phyloP scores from a whole-genome alignment of 2,113 vertebrate genomes.

The Odocoileus virginianus region DNA sequence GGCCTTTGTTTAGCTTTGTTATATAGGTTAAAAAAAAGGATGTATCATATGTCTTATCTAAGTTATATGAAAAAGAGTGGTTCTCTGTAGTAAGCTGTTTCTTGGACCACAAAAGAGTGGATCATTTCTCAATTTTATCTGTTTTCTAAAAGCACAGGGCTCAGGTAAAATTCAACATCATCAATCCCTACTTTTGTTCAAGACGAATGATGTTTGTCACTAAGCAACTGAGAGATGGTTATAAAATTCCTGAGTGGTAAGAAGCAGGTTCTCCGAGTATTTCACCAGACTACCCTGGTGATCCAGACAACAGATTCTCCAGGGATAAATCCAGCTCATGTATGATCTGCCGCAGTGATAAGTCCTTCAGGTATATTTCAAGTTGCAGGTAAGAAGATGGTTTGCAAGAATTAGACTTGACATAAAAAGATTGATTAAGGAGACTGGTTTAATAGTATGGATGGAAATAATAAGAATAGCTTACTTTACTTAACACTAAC shows the following conservation, averaged over 20 bases:
- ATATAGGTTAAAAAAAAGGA: neutral
- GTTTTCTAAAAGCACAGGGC: neutral
- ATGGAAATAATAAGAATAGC: neutral
- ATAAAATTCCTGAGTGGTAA: neutral
- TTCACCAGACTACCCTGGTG: neutral
- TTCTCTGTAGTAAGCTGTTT: neutral
- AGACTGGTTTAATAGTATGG: slow-evolving; percentile 13
- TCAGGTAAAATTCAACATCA: neutral
- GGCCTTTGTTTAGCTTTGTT: neutral
- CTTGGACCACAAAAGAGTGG: neutral
- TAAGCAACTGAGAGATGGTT: neutral
- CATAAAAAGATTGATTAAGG: neutral
- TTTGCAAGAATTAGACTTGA: neutral
- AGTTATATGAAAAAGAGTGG: neutral
- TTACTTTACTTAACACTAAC: neutral
- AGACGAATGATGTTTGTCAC: neutral
- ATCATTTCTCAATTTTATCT: neutral
- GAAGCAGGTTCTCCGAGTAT: neutral
- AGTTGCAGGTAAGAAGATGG: neutral
- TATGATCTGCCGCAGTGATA: neutral
- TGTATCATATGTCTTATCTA: neutral
- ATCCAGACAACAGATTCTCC: neutral
- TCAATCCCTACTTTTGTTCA: neutral
- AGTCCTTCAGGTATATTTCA: neutral
- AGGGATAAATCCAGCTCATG: neutral